These are phyloP conservation scores for Drosophila quasianomalipes DNA, from an alignment of 2,888 invertebrate genomes.

Conservation along the genomic window DNA sequence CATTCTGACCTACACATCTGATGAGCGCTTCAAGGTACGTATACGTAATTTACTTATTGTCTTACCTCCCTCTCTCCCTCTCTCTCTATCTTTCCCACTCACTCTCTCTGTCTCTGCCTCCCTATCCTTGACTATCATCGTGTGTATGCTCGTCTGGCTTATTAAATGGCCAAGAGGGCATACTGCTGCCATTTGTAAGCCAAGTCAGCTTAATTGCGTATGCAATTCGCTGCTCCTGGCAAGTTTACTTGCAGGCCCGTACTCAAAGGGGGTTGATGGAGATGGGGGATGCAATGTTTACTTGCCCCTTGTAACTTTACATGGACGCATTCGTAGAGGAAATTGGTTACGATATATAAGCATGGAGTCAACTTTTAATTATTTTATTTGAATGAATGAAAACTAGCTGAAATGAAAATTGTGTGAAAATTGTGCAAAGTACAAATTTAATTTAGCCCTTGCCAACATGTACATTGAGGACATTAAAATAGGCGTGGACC, in stretches of 20 bases:
- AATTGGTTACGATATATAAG: neutral
- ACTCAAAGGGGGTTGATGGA: neutral
- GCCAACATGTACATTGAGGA: neutral
- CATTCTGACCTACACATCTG: constrained; percentile 93
- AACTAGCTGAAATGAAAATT: neutral
- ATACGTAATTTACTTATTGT: constrained; percentile 60
- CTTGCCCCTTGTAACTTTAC: neutral
- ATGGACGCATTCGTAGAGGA: neutral
- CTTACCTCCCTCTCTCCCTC: neutral
- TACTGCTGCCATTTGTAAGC: constrained; percentile 60
- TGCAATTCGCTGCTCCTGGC: constrained; percentile 58
- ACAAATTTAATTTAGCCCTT: neutral
- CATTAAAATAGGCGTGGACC: neutral
- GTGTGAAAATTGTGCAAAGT: neutral
- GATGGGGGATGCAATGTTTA: neutral
- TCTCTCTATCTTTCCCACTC: neutral
- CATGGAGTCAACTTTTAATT: neutral
- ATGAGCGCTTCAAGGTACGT: constrained; percentile 92
- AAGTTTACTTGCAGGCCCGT: neutral
- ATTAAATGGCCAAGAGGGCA: constrained; percentile 63
- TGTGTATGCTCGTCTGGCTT: constrained; percentile 35
- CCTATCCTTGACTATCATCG: neutral
- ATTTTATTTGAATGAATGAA: neutral
- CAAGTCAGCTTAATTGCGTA: constrained; percentile 75
- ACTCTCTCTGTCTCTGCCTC: neutral